These are phyloP conservation scores for Drosophila pachea DNA, from an alignment of 1,140 invertebrate genomes.

Conservation along the genomic window DNA sequence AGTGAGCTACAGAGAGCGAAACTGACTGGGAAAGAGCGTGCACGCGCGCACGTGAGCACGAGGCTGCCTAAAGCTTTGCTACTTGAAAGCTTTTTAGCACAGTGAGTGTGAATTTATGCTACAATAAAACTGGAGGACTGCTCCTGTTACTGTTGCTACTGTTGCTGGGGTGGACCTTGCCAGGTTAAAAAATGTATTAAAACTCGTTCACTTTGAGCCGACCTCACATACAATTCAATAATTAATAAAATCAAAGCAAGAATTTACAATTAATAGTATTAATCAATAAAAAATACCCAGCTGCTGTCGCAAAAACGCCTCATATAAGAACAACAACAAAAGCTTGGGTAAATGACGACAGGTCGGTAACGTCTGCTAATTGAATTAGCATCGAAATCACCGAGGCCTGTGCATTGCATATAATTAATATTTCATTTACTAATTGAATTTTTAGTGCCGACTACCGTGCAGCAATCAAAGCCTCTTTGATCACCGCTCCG, in stretches of 20 bases:
- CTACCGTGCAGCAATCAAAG: constrained; percentile 57
- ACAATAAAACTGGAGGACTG: constrained; percentile 46
- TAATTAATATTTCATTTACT: constrained; percentile 67
- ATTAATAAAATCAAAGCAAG: constrained; percentile 37
- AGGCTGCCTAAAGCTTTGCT: constrained; percentile 31
- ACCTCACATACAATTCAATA: constrained; percentile 52
- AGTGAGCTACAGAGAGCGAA: constrained; percentile 19
- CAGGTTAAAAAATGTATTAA: constrained; percentile 25
- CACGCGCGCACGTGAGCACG: constrained; percentile 18
- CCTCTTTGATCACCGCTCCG: constrained; percentile 47
- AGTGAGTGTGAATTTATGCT: constrained; percentile 65
- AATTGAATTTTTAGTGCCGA: constrained; percentile 59
- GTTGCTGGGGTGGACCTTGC: constrained; percentile 47
- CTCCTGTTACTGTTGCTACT: constrained; percentile 37
- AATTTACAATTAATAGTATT: constrained; percentile 29
- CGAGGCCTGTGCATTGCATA: constrained; percentile 21
- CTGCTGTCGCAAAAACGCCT: constrained; percentile 14
- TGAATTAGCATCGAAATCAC: constrained; percentile 55
- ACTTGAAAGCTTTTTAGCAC: constrained; percentile 35
- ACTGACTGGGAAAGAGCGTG: constrained; percentile 1
- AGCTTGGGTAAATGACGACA: constrained; percentile 7
- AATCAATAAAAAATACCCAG: constrained; percentile 4
- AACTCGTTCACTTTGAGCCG: constrained; percentile 67
- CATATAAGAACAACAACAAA: not conserved
- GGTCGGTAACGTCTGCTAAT: constrained; percentile 45